These are phyloP conservation scores for Lysandra coridon DNA, from an alignment of 2,888 invertebrate genomes.

Conservation along the genomic window DNA sequence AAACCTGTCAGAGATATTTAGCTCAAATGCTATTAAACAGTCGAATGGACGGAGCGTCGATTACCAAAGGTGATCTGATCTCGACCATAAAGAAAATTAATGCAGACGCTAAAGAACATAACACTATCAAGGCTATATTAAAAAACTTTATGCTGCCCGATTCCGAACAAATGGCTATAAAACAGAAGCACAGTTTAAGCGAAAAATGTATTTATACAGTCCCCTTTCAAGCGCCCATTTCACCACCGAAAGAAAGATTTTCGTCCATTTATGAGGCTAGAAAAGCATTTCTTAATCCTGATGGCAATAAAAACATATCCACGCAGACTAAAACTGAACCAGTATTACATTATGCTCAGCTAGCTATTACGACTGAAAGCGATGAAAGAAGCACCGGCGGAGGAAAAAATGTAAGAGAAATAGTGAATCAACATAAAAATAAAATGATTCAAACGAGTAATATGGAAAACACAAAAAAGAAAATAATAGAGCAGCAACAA, in stretches of 20 bases:
- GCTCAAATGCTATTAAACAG: slow-evolving; percentile 65
- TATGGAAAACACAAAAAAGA: slow-evolving; percentile 26
- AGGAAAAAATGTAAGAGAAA: slow-evolving; percentile 52
- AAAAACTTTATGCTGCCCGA: slow-evolving; percentile 70
- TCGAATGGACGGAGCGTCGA: slow-evolving; percentile 70
- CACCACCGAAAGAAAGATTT: slow-evolving; percentile 55
- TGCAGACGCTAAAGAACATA: slow-evolving; percentile 61
- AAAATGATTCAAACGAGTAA: slow-evolving; percentile 36
- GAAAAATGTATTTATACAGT: slow-evolving; percentile 66
- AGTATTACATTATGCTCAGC: slow-evolving; percentile 67
- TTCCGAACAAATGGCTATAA: slow-evolving; percentile 67
- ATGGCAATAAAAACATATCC: slow-evolving; percentile 48
- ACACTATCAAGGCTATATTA: slow-evolving; percentile 64
- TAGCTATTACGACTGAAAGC: slow-evolving; percentile 66
- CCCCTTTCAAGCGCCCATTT: slow-evolving; percentile 58
- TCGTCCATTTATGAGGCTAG: slow-evolving; percentile 68
- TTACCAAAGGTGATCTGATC: slow-evolving; percentile 62
- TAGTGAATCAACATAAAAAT: slow-evolving; percentile 44
- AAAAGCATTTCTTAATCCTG: slow-evolving; percentile 66
- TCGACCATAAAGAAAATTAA: slow-evolving; percentile 64
- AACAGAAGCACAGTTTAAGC: slow-evolving; percentile 61
- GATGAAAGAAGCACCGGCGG: slow-evolving; percentile 76
- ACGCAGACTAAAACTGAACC: slow-evolving; percentile 49
- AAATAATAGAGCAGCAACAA: slow-evolving; percentile 49
- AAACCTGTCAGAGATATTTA: slow-evolving; percentile 59